phyloP scores from a whole-genome alignment of 2,113 vertebrate genomes.

The Plotosus lineatus region DNA sequence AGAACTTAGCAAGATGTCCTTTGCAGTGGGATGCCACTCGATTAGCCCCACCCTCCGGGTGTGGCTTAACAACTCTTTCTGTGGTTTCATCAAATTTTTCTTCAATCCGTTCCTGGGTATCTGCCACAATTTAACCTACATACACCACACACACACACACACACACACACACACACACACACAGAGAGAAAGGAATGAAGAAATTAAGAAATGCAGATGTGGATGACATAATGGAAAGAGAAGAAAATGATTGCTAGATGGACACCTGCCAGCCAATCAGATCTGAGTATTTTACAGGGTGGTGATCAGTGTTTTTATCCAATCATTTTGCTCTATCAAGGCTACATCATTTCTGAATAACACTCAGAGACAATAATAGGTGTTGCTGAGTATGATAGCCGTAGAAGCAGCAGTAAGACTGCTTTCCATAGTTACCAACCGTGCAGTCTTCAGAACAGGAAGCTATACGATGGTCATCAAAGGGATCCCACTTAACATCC shows the following conservation, averaged over 20 bases:
- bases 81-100: constrained; percentile 74
- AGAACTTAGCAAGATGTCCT: constrained; percentile 85
- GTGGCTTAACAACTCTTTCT: constrained; percentile 84
- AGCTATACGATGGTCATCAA: constrained; percentile 87
- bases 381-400: background rate
- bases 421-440: constrained; percentile 64
- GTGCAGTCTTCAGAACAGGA: constrained; percentile 93
- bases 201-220: background rate
- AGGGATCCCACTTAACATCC: constrained; percentile 96
- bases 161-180: constrained; percentile 42
- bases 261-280: background rate
- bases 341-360: background rate
- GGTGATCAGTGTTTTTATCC: background rate
- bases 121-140: constrained; percentile 90
- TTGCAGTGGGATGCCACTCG: constrained; percentile 93
- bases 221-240: background rate
- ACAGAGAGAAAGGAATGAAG: background rate
- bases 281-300: background rate
- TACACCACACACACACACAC: constrained; percentile 47
- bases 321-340: background rate
- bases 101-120: constrained; percentile 81
- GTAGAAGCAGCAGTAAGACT: background rate
- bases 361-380: background rate
- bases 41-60: constrained; percentile 86
- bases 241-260: background rate